Evolutionary conservation across 2,797 vertebrate species (phyloP).

Genomic region (Saxicola maurus): DNA sequence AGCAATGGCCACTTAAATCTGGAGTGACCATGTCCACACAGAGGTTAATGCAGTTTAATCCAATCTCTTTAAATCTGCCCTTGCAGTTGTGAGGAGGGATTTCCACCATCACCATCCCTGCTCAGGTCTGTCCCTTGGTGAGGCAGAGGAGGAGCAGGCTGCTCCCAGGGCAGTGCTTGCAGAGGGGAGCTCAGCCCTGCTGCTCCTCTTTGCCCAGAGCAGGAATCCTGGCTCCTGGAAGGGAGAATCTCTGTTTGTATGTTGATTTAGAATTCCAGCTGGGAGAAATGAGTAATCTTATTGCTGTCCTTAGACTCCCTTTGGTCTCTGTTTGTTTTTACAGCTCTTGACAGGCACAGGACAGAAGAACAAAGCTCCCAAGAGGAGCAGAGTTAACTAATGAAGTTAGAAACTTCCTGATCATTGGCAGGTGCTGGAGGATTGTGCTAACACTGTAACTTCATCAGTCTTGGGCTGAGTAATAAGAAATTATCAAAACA

Average conservation of each 20-base stretch:
- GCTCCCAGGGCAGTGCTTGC: background rate
- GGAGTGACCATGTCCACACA: background rate
- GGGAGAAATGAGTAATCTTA: background rate
- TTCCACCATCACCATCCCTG: background rate
- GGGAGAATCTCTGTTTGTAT: background rate
- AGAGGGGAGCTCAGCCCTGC: background rate
- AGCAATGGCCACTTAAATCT: constrained; percentile 26
- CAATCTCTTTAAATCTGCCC: background rate
- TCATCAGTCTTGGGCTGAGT: background rate
- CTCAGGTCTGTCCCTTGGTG: background rate
- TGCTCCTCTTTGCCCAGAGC: background rate
- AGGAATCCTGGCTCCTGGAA: background rate
- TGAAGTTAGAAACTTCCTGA: background rate
- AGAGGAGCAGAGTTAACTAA: background rate
- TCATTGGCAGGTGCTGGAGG: constrained; percentile 21
- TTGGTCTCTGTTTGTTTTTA: background rate
- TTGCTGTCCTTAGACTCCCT: background rate
- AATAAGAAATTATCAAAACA: background rate
- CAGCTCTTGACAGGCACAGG: background rate
- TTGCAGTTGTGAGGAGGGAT: background rate
- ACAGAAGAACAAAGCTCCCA: background rate
- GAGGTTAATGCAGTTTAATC: constrained; percentile 19
- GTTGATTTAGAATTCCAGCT: background rate
- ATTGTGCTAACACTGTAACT: background rate
- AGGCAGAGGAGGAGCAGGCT: background rate